Base-by-base conservation (phyloP, 2,797 vertebrate genomes). In the Gallinago solitaria region DNA sequence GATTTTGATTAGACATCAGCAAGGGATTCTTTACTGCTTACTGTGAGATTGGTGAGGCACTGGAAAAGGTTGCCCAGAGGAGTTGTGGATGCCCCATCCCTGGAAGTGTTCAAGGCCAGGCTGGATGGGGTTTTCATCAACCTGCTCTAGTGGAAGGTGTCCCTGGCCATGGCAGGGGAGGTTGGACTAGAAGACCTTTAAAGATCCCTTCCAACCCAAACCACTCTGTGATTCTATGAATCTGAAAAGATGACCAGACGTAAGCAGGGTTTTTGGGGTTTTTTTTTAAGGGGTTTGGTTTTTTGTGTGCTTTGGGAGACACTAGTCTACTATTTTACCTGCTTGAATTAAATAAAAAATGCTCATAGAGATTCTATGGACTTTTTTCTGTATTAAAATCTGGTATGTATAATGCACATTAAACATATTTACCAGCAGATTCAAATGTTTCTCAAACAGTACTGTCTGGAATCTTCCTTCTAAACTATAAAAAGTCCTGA, bases 121-220 rank as follows among this genome's bases (percentile, higher is more conserved):
- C 2, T 73, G 21, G 9, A 51, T 0, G 0, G 8, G 16, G 6
- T 4, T 64, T 18, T 65, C 43, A 59, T 23, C 23, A n/a, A 51
- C 17, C 17, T 59, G 43, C 16, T 57, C 12, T 25, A 37, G 24
- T 63, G 47, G 19, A 45, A 45, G 45, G 47, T 63, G 48, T 54
- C 39, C 8, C 48, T 47, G 64, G 12, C 27, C 5, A 18, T 16
- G 32, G 20, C 14, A 23, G 8, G 13, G 25, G 8, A 19, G 1
- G 1, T 24, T 48, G 16, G 41, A 32, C 16, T 71, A 32, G 41
- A 8, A 27, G 39, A 9, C 9, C 16, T 78, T 69, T 70, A 20
- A 39, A 33, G 9, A 11, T 30, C 9, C 3, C 11, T 78, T 70
- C 48, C 47, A 68, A 53, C 11, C 6, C 21, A 61, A 50, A 37